Base-by-base conservation (phyloP, 2,888 invertebrate genomes). In the Agrotis clavis region DNA sequence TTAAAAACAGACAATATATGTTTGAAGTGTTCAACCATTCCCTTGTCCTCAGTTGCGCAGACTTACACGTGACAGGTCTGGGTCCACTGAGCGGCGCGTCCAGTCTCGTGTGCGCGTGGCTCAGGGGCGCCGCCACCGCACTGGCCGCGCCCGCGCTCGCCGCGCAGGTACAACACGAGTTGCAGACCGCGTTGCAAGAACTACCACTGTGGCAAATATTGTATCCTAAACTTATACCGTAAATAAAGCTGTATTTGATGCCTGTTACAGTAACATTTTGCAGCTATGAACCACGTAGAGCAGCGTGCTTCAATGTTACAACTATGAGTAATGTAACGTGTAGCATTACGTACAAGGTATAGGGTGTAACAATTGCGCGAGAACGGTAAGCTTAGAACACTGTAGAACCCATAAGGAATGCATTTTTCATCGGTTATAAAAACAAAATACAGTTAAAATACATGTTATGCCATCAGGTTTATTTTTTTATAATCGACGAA, bases 51-150 rank as follows among this genome's bases (percentile, higher is more conserved):
- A 96, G 96, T 7, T 92, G 92, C 56, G 92, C 94, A 90, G 96
- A 96, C 82, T 83, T 96, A 19, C 96, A 96, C 89, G 92, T 96
- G 62, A 95, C 96, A 0, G 96, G 96, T 0, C 87, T 96, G 60
- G 96, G 96, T 0, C 92, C 94, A 1, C 90, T 96, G 68, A 93
- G 92, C 84, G 92, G 92, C 21, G 87, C 90, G 66, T 61, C 86
- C 0, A 48, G 74, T 18, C 74, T 82, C 11, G 90, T 90, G 61
- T 63, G 73, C 11, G 87, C 90, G 73, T 92, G 92, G 91, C 61
- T 85, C 21, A 89, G 91, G 79, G 87, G 91, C 83, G 87, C 90
- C 47, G 79, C 89, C 77, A 71, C 87, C 72, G 93, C 90, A 67
- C 86, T 91, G 78, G 95, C 92, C 1, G 94, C 91, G 70, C 95